phyloP scores from a whole-genome alignment of 2,113 vertebrate species.

The Pimephales promelas region DNA sequence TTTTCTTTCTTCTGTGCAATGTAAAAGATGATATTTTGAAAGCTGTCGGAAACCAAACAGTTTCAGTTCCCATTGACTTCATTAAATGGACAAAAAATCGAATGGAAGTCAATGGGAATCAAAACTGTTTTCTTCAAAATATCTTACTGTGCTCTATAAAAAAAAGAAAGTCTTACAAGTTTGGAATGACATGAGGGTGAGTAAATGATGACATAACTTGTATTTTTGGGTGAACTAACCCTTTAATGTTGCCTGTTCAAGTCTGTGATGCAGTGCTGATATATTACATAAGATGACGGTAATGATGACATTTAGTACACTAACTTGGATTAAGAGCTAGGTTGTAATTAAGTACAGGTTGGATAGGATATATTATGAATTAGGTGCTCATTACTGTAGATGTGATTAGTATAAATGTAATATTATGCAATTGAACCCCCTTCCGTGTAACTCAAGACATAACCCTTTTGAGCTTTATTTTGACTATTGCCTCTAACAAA shows the following conservation, averaged over 20 bases:
- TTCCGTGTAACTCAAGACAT: too few relatives aligned
- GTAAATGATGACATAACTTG: not conserved
- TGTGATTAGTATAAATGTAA: too few relatives aligned
- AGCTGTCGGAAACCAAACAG: not conserved
- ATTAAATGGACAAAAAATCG: not conserved
- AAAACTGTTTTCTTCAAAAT: not conserved
- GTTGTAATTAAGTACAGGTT: slow-evolving; percentile 23
- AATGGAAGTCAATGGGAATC: not conserved
- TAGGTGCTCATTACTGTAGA: too few relatives aligned
- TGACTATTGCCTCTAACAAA: not conserved
- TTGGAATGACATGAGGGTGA: not conserved
- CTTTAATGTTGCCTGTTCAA: not conserved
- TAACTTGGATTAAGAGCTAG: slow-evolving; percentile 40
- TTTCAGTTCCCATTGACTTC: not conserved
- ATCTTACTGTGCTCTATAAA: not conserved
- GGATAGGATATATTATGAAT: not conserved
- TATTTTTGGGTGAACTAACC: not conserved
- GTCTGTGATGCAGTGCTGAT: not conserved
- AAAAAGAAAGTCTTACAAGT: not conserved
- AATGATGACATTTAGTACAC: not conserved
- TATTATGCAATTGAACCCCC: too few relatives aligned
- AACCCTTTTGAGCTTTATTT: too few relatives aligned
- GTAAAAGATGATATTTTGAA: not conserved
- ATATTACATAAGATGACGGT: slow-evolving; percentile 3
- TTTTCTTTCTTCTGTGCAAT: not conserved